Base-by-base conservation (phyloP, 2,888 invertebrate species). In the Bembecia ichneumoniformis region DNA sequence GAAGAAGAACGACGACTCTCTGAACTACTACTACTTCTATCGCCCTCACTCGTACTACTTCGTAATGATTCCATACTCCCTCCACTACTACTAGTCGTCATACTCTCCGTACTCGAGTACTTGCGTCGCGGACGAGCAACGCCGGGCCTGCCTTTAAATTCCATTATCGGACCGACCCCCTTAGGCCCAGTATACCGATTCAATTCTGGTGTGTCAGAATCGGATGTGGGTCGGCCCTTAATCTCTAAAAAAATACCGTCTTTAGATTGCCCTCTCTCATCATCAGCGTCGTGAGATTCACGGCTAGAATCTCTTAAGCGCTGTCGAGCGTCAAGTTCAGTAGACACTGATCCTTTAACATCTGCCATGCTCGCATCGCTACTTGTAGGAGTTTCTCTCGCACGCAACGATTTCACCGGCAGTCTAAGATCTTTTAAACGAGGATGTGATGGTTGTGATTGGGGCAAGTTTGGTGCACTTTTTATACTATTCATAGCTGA, bases 61-160 rank as follows among this genome's bases (percentile, higher is more conserved):
- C 94, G 90, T 55, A 96, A 82, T 50, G 95, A 95, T 71, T 96
- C 96, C 92, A 96, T 93, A 74, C 95, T 95, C 44, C 94, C 94
- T 48, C 94, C 94, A 68, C 94, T 94, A 78, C 94, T 94, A 67
- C 94, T 95, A 5, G 94, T 94, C 35, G 94, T 94, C 91, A 95
- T 94, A 74, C 94, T 94, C 77, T 95, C 95, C 34, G 94, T 94
- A 65, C 95, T 95, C 5, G 93, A 93, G 74, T 91, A 93, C 59
- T 87, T 87, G 57, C 91, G 83, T 54, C 91, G 84, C 58, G 90
- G 84, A 56, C 83, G 87, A 56, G 77, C 68, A 56, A 81, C 75
- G 57, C 78, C 69, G 57, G 89, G 89, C 75, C 91, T 88, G 59
- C 90, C 89, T 75, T 92, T 91, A 75, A 91, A 91, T 67, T 87